These are phyloP conservation scores for Lasioglossum leucozonium DNA, from an alignment of 2,888 invertebrate genomes.

Conservation along the genomic window DNA sequence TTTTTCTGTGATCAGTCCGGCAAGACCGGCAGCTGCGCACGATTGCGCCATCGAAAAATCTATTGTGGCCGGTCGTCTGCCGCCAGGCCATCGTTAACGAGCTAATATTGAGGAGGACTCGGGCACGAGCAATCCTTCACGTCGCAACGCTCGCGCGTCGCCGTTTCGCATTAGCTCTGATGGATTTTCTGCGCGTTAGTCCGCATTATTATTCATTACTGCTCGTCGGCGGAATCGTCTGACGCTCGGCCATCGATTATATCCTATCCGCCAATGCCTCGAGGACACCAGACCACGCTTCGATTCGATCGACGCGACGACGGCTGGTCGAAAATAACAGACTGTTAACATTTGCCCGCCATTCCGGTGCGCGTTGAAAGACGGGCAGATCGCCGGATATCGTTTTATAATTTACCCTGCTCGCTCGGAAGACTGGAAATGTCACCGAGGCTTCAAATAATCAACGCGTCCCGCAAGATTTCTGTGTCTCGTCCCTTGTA, in stretches of 20 bases:
- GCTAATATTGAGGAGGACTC: conserved; percentile 41
- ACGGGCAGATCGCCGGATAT: background rate
- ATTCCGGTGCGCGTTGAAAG: no score
- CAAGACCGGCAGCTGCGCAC: conserved; percentile 31
- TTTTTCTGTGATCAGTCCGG: conserved; percentile 8
- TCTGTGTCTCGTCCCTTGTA: no score
- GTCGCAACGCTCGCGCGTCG: conserved; percentile 4
- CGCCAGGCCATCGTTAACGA: conserved; percentile 50
- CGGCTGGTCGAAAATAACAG: background rate
- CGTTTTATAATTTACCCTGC: background rate
- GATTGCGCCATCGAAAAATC: conserved; percentile 64
- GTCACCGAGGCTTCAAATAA: background rate
- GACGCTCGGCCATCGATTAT: conserved; percentile 36
- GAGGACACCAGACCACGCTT: background rate
- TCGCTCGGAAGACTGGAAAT: background rate
- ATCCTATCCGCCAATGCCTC: background rate
- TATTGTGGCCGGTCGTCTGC: conserved; percentile 38
- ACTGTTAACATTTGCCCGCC: background rate
- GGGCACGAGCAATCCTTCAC: conserved; percentile 29
- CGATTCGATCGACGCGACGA: background rate
- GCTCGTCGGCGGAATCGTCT: background rate
- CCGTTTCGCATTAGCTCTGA: conserved; percentile 34
- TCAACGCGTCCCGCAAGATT: background rate
- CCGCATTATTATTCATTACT: conserved; percentile 39
- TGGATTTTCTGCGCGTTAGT: conserved; percentile 36